Percentiles rank a stretch among this genome's conserved stretches.
phyloP scores from a whole-genome alignment of 2,797 vertebrate genomes.

The Gymnodraco acuticeps region DNA sequence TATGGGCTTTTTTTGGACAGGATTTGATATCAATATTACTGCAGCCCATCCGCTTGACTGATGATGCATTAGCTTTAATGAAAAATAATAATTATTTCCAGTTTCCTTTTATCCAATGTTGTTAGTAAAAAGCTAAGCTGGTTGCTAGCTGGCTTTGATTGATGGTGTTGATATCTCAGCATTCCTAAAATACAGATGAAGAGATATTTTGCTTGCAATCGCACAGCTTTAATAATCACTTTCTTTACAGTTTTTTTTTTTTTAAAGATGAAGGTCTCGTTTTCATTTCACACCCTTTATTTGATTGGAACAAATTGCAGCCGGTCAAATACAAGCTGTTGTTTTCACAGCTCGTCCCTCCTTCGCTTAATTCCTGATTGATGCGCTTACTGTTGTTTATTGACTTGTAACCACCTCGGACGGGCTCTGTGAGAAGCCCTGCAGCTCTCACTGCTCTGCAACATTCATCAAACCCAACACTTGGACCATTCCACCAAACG shows the following conservation, averaged over 20 bases:
- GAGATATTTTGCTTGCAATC: constrained; percentile 41
- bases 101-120: constrained; percentile 10
- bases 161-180: constrained; percentile 33
- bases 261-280: background rate
- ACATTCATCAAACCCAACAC: constrained; percentile 53
- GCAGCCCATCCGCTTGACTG: constrained; percentile 48
- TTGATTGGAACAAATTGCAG: constrained; percentile 29
- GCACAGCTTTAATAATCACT: constrained; percentile 27
- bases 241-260: constrained; percentile 1
- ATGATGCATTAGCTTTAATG: constrained; percentile 49
- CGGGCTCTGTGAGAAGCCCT: background rate
- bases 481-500: constrained; percentile 3
- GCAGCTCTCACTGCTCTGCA: constrained; percentile 17
- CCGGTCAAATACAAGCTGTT: constrained; percentile 11
- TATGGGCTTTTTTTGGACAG: constrained; percentile 32
- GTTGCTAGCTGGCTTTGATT: constrained; percentile 37
- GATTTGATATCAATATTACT: constrained; percentile 40
- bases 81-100: constrained; percentile 45
- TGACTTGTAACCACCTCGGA: constrained; percentile 30
- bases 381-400: constrained; percentile 29
- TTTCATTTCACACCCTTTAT: constrained; percentile 29
- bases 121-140: constrained; percentile 10
- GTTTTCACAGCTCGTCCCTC: constrained; percentile 1
- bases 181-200: constrained; percentile 33
- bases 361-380: constrained; percentile 21